Evolutionary conservation across 64 coral and sea anemone species (phyloP), one percentile per base, ranked within the genome.

Genomic region (Acropora tenuis): DNA sequence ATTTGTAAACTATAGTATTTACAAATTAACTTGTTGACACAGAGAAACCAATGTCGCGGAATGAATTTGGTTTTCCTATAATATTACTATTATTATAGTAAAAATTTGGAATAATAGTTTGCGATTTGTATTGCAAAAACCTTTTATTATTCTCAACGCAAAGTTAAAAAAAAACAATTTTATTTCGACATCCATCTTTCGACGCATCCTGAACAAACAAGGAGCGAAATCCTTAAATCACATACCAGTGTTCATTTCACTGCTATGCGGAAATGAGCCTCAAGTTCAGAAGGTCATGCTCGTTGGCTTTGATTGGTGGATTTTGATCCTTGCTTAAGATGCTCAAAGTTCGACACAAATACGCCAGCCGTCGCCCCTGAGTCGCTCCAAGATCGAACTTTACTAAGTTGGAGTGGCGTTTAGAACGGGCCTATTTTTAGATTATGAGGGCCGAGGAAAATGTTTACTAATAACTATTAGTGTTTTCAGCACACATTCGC

Each of bases 61-160:
- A 74, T 74, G 71, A 74, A 74, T 74, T 74, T 74, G 71, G 71
- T 74, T 74, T 74, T 74, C 71, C 71, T 74, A 74, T 74, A 43
- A 74, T 74, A 74, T 74, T 44, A 41, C 71, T 74, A 74, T 74
- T 43, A 43, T 74, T 74, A 74, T 74, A 74, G 71, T 20, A 20
- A 74, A 74, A 74, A 74, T 74, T 74, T 74, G 71, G 71, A 74
- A 74, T 74, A 43, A 74, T 74, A 74, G 17, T 74, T 74, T 74
- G 71, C 71, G 71, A 74, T 74, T 74, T 74, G 71, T 74, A 18
- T 74, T 74, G 71, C 40, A 74, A 74, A 74, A 74, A 74, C 71
- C 71, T 74, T 74, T 74, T 74, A 74, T 74, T 74, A 43, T 74
- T 74, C 71, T 74, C 71, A 74, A 74, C 71, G 41, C 71, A 74